phyloP scores from a whole-genome alignment of 2,113 vertebrate genomes.

The Lanius ludovicianus region DNA sequence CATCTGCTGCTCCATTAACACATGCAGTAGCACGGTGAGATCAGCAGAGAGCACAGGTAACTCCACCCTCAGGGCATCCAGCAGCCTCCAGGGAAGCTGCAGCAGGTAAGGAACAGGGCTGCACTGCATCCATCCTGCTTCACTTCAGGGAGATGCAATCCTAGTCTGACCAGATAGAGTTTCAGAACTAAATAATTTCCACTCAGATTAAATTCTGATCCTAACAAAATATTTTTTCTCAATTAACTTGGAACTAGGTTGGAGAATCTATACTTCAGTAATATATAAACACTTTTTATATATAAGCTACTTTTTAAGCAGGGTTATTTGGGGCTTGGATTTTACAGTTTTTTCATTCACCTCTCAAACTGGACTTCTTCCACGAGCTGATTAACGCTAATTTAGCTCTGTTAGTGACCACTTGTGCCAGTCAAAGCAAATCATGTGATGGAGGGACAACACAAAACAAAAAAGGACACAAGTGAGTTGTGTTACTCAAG shows the following conservation, averaged over 20 bases:
- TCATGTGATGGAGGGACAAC: neutral
- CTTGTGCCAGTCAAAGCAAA: neutral
- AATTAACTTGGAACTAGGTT: neutral
- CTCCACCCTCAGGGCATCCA: neutral
- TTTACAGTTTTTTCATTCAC: neutral
- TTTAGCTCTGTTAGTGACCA: neutral
- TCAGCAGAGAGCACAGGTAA: neutral
- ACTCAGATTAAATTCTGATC: neutral
- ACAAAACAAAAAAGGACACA: neutral
- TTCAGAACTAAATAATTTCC: fast-evolving
- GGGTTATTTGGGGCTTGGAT: neutral
- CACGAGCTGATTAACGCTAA: neutral
- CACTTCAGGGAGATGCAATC: neutral
- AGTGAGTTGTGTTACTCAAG: neutral
- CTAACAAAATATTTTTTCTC: neutral
- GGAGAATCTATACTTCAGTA: neutral
- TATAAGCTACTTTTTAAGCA: neutral
- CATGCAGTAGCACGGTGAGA: neutral
- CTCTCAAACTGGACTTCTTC: neutral
- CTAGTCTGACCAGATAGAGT: neutral
- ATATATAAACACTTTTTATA: neutral
- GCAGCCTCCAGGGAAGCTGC: neutral
- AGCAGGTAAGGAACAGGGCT: neutral
- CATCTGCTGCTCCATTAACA: neutral
- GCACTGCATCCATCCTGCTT: neutral